Evolutionary conservation across 2,888 invertebrate genomes (phyloP).

Genomic region (Lepidocyrtoides sp.): DNA sequence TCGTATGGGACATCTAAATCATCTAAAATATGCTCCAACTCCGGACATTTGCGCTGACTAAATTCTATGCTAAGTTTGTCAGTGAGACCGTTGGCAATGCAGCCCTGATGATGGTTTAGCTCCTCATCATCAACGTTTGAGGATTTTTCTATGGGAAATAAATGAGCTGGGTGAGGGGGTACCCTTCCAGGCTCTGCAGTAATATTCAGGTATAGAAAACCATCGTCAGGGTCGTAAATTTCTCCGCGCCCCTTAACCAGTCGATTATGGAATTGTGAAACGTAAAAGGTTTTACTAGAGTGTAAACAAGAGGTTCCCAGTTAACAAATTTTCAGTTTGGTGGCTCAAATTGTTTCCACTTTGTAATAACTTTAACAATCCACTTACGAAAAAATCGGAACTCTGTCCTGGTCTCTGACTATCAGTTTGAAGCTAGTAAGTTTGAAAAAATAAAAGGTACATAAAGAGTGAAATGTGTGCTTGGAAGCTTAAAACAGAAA

Average conservation of each 20-base stretch:
- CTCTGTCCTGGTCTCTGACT: too few relatives aligned
- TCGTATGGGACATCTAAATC: conserved; percentile 33
- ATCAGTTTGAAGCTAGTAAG: too few relatives aligned
- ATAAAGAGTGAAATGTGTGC: too few relatives aligned
- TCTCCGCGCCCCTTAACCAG: conserved; percentile 51
- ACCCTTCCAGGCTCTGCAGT: background rate
- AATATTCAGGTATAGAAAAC: background rate
- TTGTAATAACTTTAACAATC: too few relatives aligned
- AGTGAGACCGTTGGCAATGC: background rate
- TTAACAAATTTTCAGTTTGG: too few relatives aligned
- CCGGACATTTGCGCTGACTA: conserved; percentile 27
- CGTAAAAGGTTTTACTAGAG: conserved; percentile 67
- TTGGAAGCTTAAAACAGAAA: too few relatives aligned
- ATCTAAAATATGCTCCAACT: conserved; percentile 53
- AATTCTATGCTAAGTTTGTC: background rate
- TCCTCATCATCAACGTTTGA: conserved; percentile 27
- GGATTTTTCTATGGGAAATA: conserved; percentile 46
- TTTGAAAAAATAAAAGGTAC: too few relatives aligned
- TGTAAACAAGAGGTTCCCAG: too few relatives aligned
- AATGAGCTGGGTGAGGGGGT: conserved; percentile 48
- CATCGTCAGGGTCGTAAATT: conserved; percentile 30
- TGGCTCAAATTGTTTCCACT: too few relatives aligned
- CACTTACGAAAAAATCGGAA: too few relatives aligned
- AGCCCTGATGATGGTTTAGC: conserved; percentile 30
- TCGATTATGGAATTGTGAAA: conserved; percentile 75